phyloP scores from a whole-genome alignment of 1,140 invertebrate species.

The Eueides isabella region DNA sequence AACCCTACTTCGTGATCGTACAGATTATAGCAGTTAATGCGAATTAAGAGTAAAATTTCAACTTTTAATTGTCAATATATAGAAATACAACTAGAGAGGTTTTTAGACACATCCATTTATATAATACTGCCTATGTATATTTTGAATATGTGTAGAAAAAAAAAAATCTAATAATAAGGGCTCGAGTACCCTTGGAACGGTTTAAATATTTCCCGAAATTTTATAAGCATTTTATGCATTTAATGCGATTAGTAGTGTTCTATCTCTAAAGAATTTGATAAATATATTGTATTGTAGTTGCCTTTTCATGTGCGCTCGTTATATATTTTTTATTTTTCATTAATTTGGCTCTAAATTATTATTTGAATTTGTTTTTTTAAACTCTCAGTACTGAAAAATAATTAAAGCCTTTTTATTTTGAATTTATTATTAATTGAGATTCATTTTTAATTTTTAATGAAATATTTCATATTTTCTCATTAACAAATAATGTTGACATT shows the following conservation, averaged over 20 bases:
- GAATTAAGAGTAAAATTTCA: too few species aligned
- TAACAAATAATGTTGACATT: too few species aligned
- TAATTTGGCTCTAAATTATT: background rate
- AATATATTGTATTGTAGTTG: background rate
- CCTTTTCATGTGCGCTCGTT: background rate
- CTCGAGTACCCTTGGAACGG: slow-evolving; percentile 13
- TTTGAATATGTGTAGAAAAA: too few species aligned
- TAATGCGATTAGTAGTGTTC: slow-evolving; percentile 3
- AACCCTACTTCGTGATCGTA: too few species aligned
- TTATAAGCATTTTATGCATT: slow-evolving; percentile 11
- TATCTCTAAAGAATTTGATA: background rate
- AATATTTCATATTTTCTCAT: too few species aligned
- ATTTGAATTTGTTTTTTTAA: background rate
- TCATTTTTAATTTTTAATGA: too few species aligned
- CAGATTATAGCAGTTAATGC: too few species aligned
- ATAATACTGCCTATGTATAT: too few species aligned
- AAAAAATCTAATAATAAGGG: slow-evolving; percentile 39
- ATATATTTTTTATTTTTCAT: background rate
- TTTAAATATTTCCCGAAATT: background rate
- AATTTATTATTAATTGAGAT: background rate
- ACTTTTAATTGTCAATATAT: too few species aligned
- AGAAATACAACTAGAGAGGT: too few species aligned
- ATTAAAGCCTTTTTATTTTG: background rate
- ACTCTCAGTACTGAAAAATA: background rate
- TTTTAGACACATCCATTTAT: too few species aligned